phyloP scores from a whole-genome alignment of 2,797 vertebrate species.

The Fistularia tabacaria region DNA sequence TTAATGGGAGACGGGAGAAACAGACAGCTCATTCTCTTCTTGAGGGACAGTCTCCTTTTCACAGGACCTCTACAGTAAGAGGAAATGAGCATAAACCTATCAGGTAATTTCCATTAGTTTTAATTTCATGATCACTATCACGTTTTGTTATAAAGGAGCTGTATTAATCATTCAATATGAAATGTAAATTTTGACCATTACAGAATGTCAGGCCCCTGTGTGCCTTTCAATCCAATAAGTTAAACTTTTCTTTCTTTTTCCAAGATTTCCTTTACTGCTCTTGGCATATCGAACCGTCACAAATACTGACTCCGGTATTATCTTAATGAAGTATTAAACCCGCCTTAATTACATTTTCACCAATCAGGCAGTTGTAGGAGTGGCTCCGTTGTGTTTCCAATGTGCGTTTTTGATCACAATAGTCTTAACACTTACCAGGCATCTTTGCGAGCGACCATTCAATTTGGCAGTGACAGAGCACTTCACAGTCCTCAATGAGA shows the following conservation, averaged over 20 bases:
- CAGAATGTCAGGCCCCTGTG: slow-evolving; percentile 65
- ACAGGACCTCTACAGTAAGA: slow-evolving; percentile 24
- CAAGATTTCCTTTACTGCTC: slow-evolving; percentile 9
- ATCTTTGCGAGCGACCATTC: too few relatives aligned
- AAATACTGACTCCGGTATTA: slow-evolving; percentile 16
- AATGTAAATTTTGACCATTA: slow-evolving; percentile 74
- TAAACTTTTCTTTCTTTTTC: slow-evolving; percentile 23
- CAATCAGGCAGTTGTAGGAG: not conserved
- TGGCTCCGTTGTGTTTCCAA: too few relatives aligned
- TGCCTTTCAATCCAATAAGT: slow-evolving; percentile 37
- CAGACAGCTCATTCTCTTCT: slow-evolving; percentile 42
- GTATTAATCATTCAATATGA: slow-evolving; percentile 50
- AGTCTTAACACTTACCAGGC: too few relatives aligned
- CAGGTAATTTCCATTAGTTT: slow-evolving; percentile 45
- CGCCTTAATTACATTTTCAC: slow-evolving; percentile 3
- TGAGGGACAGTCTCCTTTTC: slow-evolving; percentile 32
- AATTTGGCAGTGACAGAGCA: too few relatives aligned
- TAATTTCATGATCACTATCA: slow-evolving; percentile 42
- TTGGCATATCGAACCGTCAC: slow-evolving; percentile 9
- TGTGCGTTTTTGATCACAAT: slow-evolving; percentile 1
- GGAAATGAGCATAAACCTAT: slow-evolving; percentile 49
- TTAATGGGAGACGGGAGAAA: slow-evolving; percentile 46
- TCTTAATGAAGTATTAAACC: not conserved
- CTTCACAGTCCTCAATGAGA: too few relatives aligned
- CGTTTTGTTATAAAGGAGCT: slow-evolving; percentile 30